These are phyloP conservation scores for Rhynchomys soricoides DNA, from an alignment of 2,113 vertebrate genomes.

Conservation along the genomic window DNA sequence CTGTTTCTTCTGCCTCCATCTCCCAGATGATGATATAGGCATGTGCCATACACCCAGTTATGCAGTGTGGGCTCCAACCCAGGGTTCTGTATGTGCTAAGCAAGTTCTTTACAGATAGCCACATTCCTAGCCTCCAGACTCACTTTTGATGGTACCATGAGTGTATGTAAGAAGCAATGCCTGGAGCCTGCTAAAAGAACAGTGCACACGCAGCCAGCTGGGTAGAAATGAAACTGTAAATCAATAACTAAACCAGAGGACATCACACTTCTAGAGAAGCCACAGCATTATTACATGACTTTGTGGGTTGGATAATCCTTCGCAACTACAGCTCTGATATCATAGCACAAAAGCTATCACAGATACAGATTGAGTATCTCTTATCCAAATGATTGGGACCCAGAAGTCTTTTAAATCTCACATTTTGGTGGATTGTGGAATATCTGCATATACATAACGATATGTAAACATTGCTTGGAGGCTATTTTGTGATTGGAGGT, in stretches of 20 bases:
- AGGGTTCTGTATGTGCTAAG: neutral
- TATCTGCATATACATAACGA: neutral
- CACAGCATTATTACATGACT: neutral
- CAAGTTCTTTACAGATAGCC: neutral
- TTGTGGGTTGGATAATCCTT: neutral
- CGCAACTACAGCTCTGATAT: neutral
- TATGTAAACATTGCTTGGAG: neutral
- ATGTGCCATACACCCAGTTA: neutral
- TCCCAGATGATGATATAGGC: neutral
- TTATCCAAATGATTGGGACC: neutral
- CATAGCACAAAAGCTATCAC: constrained; percentile 24
- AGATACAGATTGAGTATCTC: neutral
- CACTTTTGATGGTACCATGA: neutral
- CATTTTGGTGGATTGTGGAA: neutral
- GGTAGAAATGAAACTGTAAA: neutral
- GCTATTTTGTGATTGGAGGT: neutral
- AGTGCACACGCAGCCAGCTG: neutral
- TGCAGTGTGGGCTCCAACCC: neutral
- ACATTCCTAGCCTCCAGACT: neutral
- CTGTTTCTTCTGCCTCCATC: neutral
- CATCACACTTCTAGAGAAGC: constrained; percentile 4
- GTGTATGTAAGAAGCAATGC: neutral
- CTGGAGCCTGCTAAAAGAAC: neutral
- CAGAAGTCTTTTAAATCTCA: neutral
- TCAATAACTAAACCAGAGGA: neutral